Evolutionary conservation across 2,888 invertebrate genomes (phyloP), one percentile per base, ranked within the genome.

Genomic region (Campoletis raptor): DNA sequence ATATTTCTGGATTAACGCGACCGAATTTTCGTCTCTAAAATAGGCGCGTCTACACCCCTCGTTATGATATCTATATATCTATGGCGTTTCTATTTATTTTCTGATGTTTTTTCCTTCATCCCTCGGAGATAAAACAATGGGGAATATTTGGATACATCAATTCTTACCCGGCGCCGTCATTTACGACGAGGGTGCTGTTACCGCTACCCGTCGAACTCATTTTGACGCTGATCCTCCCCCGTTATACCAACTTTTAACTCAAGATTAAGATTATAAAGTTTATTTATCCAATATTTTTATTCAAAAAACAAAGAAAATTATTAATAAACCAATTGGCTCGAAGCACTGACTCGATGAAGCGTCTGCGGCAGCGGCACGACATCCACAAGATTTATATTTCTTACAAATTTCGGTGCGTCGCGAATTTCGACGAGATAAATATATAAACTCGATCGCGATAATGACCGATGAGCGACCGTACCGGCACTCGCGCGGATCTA

Each of bases 401-500:
- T 48, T 48, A 7, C 6, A 18, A 48, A 15, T 18, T 48, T 5
- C n/a, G 48, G 48, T 18, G 48, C 18, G 18, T 48, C 48, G n/a
- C 48, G 18, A 48, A 48, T 48, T 48, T 48, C 18, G 5, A 0
- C 18, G 18, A n/a, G 48, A 48, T 48, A 48, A 48, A 48, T 48
- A 48, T 48, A 48, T 48, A 48, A 48, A 18, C 48, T 18, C 48
- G 48, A 48, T 48, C n/a, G 18, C n/a, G n/a, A 48, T 18, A 18
- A 48, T 6, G 48, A 48, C 48, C 48, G 48, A 48, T 48, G 48
- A 30, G 15, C 15, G 24, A 30, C 15, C 61, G 61, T 61, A 30
- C 61, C 61, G 30, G 61, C 61, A 30, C 61, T 61, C 61, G 61
- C 61, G 61, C 61, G 61, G 61, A 61, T 61, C 61, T 61, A 30